Percentiles rank a stretch among this genome's conserved stretches.
phyloP scores from a whole-genome alignment of 2,888 invertebrate genomes.

The Tineola bisselliella region DNA sequence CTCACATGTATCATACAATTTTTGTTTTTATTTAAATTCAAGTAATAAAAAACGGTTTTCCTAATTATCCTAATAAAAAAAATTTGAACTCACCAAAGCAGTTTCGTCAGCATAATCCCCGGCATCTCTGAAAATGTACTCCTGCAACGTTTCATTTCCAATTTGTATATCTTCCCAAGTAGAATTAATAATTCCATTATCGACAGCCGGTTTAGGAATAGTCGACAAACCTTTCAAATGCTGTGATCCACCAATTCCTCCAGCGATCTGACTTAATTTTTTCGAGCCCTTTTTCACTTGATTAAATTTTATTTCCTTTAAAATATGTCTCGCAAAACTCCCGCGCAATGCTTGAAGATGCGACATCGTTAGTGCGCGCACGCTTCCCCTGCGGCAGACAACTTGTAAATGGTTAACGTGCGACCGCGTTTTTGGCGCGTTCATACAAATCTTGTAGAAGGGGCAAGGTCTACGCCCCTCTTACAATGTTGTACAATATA shows the following conservation, averaged over 20 bases:
- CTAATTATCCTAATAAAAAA: not conserved
- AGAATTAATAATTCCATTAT: conserved; percentile 41
- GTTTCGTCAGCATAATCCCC: conserved; percentile 69
- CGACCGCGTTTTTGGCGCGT: conserved; percentile 39
- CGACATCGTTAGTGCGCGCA: conserved; percentile 30
- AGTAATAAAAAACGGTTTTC: too few relatives aligned
- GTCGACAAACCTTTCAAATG: conserved; percentile 21
- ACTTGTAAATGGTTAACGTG: not conserved
- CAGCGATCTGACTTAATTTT: not conserved
- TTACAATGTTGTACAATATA: not conserved
- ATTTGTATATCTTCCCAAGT: conserved; percentile 62
- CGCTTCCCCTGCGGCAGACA: not conserved
- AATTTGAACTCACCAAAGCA: conserved; percentile 70
- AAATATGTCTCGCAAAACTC: conserved; percentile 45
- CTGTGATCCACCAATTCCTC: not conserved
- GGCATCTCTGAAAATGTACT: conserved; percentile 67
- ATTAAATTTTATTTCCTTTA: conserved; percentile 22
- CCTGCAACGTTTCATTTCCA: conserved; percentile 67
- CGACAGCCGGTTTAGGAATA: conserved; percentile 38
- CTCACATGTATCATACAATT: too few relatives aligned
- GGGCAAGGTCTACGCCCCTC: conserved; percentile 52
- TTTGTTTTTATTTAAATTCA: too few relatives aligned
- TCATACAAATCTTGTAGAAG: conserved; percentile 14
- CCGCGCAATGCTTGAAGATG: conserved; percentile 59
- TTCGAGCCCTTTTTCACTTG: not conserved